Conservation (phyloP, 2,797 vertebrate genomes). For the Rhinatrema bivittatum region DNA sequence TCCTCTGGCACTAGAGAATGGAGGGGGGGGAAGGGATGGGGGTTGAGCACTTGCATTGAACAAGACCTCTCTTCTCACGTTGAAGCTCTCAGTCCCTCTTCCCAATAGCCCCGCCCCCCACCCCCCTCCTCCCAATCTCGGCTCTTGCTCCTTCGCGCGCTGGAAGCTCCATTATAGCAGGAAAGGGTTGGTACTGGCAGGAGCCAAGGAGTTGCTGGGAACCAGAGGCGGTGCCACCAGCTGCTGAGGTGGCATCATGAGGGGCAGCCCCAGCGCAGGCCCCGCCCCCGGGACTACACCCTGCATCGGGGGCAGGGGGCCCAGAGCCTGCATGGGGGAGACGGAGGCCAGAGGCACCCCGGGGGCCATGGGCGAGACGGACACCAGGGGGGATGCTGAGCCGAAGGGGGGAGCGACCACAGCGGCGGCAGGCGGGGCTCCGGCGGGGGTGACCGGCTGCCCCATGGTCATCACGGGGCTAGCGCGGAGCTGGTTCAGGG, state of each 20-base stretch:
- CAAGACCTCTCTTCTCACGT: too few species aligned
- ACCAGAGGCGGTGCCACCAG: not conserved
- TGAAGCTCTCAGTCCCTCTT: too few species aligned
- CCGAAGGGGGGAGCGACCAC: constrained; percentile 7
- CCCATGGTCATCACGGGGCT: constrained; percentile 17
- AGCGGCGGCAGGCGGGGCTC: constrained; percentile 3
- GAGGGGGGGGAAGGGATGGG: too few species aligned
- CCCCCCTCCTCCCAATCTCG: too few species aligned
- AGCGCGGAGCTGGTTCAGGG: constrained; percentile 12
- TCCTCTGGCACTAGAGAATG: too few species aligned
- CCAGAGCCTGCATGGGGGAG: constrained; percentile 31
- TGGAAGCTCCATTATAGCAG: constrained; percentile 10
- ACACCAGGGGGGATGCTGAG: constrained; percentile 16
- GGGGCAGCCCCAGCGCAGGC: constrained; percentile 34
- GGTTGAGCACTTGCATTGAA: too few species aligned
- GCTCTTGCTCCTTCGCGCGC: too few species aligned
- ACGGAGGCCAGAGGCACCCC: constrained; percentile 37
- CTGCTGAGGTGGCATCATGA: constrained; percentile 29
- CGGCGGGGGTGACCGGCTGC: constrained; percentile 12
- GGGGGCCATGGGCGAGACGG: constrained; percentile 17
- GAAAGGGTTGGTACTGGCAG: constrained; percentile 46
- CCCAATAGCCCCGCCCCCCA: too few species aligned
- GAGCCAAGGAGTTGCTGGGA: not conserved
- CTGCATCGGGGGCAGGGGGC: constrained; percentile 8
- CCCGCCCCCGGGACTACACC: constrained; percentile 22